phyloP scores from a whole-genome alignment of 1,140 invertebrate species.

The Aricia agestis region DNA sequence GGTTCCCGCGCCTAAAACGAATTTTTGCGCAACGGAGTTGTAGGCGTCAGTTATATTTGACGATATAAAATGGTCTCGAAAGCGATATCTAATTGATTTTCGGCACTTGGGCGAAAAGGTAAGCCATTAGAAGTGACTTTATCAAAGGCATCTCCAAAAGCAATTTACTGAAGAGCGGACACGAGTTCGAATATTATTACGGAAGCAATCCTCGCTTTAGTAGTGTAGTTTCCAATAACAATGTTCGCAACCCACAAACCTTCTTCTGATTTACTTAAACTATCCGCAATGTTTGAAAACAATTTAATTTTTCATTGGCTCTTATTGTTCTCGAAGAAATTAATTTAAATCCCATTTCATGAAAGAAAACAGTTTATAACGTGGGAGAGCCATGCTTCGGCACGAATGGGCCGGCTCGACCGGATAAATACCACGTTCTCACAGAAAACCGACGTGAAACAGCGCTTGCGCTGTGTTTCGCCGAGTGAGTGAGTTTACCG shows the following conservation, averaged over 20 bases:
- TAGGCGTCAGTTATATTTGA: background rate
- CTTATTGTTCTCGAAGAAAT: background rate
- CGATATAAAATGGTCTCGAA: background rate
- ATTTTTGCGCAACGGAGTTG: too few relatives aligned
- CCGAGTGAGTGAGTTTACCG: too few relatives aligned
- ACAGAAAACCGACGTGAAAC: too few relatives aligned
- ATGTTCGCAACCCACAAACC: background rate
- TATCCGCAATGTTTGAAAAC: background rate
- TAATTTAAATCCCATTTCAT: too few relatives aligned
- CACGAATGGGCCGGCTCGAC: too few relatives aligned
- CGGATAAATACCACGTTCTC: too few relatives aligned
- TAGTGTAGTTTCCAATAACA: background rate
- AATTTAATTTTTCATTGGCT: background rate
- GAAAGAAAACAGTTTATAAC: too few relatives aligned
- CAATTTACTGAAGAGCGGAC: constrained; percentile 13
- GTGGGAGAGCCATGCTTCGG: too few relatives aligned
- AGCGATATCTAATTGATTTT: constrained; percentile 7
- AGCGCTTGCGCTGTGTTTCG: too few relatives aligned
- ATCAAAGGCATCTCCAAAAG: constrained; percentile 4
- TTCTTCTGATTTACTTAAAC: background rate
- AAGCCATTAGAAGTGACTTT: constrained; percentile 1
- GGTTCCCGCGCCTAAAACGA: too few relatives aligned
- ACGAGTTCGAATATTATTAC: constrained; percentile 13
- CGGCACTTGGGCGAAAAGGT: background rate
- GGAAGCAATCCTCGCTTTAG: constrained; percentile 1